Evolutionary conservation across 1,140 invertebrate species (phyloP), one percentile per base, ranked within the genome.

Genomic region (Anastrepha ludens): DNA sequence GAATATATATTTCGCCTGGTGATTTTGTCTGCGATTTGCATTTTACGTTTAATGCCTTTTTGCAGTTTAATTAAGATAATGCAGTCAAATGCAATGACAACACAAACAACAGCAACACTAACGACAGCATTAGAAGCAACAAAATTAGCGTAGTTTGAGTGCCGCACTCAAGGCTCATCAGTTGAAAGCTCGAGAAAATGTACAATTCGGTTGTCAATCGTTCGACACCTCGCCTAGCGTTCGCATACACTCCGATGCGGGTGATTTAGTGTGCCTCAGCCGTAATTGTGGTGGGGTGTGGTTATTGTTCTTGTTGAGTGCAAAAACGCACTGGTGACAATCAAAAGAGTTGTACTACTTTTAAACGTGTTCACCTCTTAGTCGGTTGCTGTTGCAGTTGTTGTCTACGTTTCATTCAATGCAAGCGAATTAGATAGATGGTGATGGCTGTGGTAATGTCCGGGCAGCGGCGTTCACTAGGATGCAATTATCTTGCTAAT

Each of bases 21-120:
- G 47, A 81, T 55, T 50, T 17, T 50, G 50, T 55, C 47, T 81
- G 47, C 47, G 74, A 81, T 81, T 81, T 81, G 74, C 74, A 81
- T 81, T 81, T 81, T 81, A 65, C 85, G 62, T 86, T 86, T 86
- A 86, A 86, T 86, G 44, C 85, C 85, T 86, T 86, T 86, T 86
- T 65, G 85, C 85, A 86, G 85, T 86, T 86, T 86, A 86, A 86
- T 86, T 86, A 86, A 86, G 85, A 86, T 86, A 86, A 86, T 86
- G 85, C 85, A 65, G 62, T 86, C 74, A 70, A 17, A 17, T 55
- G 47, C 74, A 81, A 55, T 55, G 7, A 50, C 74, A 29, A 81
- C 74, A 81, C 47, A 78, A 47, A 81, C 47, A 81, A 74, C 15
- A 41, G 9, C 41, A 47, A n/a, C 64, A 9, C 6, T 11, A 55